Evolutionary conservation across 2,888 invertebrate genomes (phyloP).

Genomic region (Heliconius erato): DNA sequence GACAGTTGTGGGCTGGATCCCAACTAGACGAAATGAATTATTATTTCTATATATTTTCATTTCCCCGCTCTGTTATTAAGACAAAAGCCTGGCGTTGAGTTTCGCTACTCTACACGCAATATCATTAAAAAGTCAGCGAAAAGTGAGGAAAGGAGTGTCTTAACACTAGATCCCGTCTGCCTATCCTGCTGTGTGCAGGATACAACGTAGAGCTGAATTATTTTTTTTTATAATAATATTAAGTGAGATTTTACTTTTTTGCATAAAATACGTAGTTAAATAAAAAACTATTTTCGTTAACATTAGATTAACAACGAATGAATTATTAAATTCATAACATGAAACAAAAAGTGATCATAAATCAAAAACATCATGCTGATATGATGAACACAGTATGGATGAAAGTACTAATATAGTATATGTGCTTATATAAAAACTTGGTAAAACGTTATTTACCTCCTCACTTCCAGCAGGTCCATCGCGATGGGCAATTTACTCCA

Average conservation of each 20-base stretch:
- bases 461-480: constrained; percentile 19
- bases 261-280: too few species aligned
- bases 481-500: constrained; percentile 35
- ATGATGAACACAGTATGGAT: too few species aligned
- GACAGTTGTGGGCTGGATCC: too few species aligned
- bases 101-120: too few species aligned
- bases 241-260: too few species aligned
- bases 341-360: constrained; percentile 6
- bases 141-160: too few species aligned
- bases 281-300: too few species aligned
- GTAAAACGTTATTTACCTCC: constrained; percentile 4
- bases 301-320: background rate
- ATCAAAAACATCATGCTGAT: background rate
- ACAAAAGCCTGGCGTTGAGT: background rate
- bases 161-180: too few species aligned
- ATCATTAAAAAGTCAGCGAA: too few species aligned
- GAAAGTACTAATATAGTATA: background rate
- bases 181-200: too few species aligned
- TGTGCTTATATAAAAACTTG: background rate
- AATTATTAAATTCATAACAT: background rate
- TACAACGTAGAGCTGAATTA: too few species aligned
- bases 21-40: background rate
- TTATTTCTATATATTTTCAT: background rate
- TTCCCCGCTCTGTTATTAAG: background rate
- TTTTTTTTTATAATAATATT: too few species aligned